Conservation (phyloP, 2,113 vertebrate genomes). For the Vulpes lagopus region DNA sequence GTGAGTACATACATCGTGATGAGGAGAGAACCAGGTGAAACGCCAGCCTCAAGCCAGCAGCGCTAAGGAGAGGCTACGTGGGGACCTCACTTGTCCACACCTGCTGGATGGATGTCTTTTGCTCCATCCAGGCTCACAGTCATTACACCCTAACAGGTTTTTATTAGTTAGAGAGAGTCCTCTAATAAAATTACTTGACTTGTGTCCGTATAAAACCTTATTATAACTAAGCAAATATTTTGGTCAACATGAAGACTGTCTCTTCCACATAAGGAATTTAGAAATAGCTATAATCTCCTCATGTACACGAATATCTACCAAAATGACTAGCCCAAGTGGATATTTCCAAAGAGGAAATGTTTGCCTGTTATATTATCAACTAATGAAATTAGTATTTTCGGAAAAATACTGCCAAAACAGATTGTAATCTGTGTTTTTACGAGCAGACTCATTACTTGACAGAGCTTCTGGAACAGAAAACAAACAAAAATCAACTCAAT, state of each 20-base stretch:
- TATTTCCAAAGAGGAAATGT: slow-evolving; percentile 72
- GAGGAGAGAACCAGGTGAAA: neutral
- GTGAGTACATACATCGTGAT: too few species aligned
- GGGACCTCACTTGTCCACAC: neutral
- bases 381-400: slow-evolving; percentile 51
- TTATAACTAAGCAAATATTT: slow-evolving; percentile 22
- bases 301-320: slow-evolving; percentile 41
- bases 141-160: neutral
- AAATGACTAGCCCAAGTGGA: neutral
- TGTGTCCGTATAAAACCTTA: neutral
- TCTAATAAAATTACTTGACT: neutral
- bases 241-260: neutral
- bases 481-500: slow-evolving; percentile 23
- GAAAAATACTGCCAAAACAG: slow-evolving; percentile 31
- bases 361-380: slow-evolving; percentile 38
- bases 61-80: neutral
- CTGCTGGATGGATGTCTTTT: neutral
- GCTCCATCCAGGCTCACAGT: neutral
- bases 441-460: neutral
- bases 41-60: neutral
- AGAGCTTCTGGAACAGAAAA: slow-evolving; percentile 53
- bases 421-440: slow-evolving; percentile 19
- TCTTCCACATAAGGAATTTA: slow-evolving; percentile 45
- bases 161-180: neutral
- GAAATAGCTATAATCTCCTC: slow-evolving; percentile 47